A percentile compares a stretch with the other conserved stretches of the same genome.
Conservation (phyloP, 2,113 vertebrate genomes). For the Coturnix japonica region DNA sequence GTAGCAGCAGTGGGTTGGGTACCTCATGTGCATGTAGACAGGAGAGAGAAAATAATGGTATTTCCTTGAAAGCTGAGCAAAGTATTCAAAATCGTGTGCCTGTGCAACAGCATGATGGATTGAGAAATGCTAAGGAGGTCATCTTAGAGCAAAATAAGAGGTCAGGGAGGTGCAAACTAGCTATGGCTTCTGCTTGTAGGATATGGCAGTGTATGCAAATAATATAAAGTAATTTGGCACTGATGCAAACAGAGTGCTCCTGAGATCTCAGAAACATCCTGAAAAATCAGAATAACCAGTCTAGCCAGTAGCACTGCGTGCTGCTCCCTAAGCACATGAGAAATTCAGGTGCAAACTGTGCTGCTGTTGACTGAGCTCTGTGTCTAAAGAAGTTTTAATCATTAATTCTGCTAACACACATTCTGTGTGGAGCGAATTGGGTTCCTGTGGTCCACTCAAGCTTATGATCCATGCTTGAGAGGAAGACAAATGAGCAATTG, state of each 20-base stretch:
- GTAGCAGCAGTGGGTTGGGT: neutral
- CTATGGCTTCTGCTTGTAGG: neutral
- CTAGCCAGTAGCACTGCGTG: neutral
- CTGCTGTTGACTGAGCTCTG: neutral
- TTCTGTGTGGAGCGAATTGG: neutral
- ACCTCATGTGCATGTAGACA: neutral
- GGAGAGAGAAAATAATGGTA: neutral
- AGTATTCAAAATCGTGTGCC: neutral
- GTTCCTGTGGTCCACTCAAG: neutral
- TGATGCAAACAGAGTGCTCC: neutral
- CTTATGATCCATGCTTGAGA: rapidly evolving
- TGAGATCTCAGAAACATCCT: neutral
- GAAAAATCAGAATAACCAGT: neutral
- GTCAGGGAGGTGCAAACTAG: neutral
- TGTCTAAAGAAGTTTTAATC: neutral
- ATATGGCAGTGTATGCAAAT: neutral
- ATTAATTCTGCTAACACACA: neutral
- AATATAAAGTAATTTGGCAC: neutral
- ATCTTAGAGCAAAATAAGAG: neutral
- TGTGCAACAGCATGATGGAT: neutral
- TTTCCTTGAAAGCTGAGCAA: neutral
- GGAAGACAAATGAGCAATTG: neutral
- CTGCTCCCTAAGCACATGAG: neutral
- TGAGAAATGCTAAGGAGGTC: neutral
- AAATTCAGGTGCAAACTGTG: neutral